These are phyloP conservation scores for Lysiphlebus fabarum DNA, from an alignment of 1,140 invertebrate species.

Conservation along the genomic window DNA sequence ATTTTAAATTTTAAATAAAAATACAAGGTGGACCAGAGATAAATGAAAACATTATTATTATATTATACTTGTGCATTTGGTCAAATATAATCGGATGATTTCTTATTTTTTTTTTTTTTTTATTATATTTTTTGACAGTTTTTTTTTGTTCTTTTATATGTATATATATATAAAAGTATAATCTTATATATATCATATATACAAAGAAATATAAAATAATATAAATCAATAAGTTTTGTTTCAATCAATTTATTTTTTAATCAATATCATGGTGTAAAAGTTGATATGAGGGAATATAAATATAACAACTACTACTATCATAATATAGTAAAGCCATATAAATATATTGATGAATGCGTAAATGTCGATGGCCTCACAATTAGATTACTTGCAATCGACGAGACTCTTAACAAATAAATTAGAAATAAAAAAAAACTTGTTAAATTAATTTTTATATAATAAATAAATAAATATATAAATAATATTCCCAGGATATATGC, in stretches of 20 bases:
- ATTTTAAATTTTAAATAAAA: neutral
- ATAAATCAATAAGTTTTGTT: too few relatives aligned
- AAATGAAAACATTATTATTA: slow-evolving; percentile 31
- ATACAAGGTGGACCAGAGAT: slow-evolving; percentile 2
- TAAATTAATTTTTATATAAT: too few relatives aligned
- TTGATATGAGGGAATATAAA: neutral
- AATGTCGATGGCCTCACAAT: slow-evolving; percentile 14
- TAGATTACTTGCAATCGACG: slow-evolving; percentile 3
- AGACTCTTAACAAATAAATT: too few relatives aligned
- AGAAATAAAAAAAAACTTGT: too few relatives aligned
- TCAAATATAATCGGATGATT: slow-evolving; percentile 41
- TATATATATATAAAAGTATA: too few relatives aligned
- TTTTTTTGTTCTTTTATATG: too few relatives aligned
- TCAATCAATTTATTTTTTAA: too few relatives aligned
- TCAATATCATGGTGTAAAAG: neutral
- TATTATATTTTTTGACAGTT: neutral
- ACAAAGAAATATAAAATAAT: too few relatives aligned
- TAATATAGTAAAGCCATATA: neutral
- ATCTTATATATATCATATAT: too few relatives aligned
- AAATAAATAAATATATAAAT: too few relatives aligned
- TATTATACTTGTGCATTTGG: slow-evolving; percentile 47
- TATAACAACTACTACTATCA: too few relatives aligned
- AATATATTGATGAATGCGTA: neutral
- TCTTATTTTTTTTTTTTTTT: neutral
- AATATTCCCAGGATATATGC: too few relatives aligned